Evolutionary conservation across 2,113 vertebrate species (phyloP).

Genomic region (Pagrus major): DNA sequence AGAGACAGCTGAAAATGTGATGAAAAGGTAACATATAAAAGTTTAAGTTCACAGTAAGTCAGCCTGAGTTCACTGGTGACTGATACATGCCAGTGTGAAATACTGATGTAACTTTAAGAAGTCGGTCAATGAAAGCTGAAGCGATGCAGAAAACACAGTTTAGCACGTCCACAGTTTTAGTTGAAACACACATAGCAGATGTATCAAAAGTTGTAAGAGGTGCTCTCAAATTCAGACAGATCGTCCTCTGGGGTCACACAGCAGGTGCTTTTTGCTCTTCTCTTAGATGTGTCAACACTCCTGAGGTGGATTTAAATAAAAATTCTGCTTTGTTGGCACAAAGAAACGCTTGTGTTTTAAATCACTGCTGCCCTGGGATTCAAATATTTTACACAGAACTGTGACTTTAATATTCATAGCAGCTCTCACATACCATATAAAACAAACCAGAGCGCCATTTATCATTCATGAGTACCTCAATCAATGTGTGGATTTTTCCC

Average conservation of each 20-base stretch:
- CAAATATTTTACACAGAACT: background rate
- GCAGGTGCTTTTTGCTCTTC: background rate
- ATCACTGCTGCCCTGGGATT: background rate
- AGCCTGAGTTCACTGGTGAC: constrained; percentile 8
- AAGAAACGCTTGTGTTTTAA: background rate
- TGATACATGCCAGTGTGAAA: constrained; percentile 11
- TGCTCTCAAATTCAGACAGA: constrained; percentile 15
- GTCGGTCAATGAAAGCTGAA: background rate
- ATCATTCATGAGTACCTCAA: constrained; percentile 10
- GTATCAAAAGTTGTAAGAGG: background rate
- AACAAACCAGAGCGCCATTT: constrained; percentile 1
- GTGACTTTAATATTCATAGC: constrained; percentile 7
- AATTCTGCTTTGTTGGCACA: background rate
- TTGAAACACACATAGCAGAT: background rate
- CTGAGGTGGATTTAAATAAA: constrained; percentile 13
- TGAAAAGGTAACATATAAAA: background rate
- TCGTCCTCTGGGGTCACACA: background rate
- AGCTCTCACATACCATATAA: constrained; percentile 25
- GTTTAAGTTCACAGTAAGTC: constrained; percentile 1
- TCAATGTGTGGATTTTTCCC: background rate
- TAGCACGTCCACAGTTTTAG: background rate
- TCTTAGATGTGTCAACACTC: background rate
- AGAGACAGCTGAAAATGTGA: background rate
- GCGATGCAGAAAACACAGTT: background rate
- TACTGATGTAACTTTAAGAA: constrained; percentile 1